Base-by-base conservation (phyloP, 2,888 invertebrate species). In the Cosmorhoe ocellata region DNA sequence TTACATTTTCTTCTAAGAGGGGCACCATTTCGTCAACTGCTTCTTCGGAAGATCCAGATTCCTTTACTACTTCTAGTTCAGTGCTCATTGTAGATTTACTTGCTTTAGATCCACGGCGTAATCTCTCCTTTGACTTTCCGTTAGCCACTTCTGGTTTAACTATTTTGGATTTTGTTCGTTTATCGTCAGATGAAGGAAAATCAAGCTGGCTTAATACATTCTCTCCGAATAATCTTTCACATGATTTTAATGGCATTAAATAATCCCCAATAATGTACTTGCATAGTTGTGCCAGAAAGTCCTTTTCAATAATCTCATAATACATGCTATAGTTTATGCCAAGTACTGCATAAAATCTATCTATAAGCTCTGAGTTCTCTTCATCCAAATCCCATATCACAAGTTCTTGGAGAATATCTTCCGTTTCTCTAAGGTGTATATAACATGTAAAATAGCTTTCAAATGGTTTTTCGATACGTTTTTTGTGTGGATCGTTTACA, bases 321-420 rank as follows among this genome's bases (percentile, higher is more conserved):
- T 91, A 92, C 72, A 94, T 82, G 10, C 91, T 89, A 55, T 92
- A 92, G 63, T 92, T 92, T 34, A 93, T 82, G 6, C 92, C 92
- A 61, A 92, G 79, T 5, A 82, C 79, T 2, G 91, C 84, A 67
- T 93, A 94, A 76, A 92, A 93, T 59, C 86, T 77, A 58, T 93
- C 92, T 28, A 93, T 78, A 5, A 91, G 74, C 34, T 91, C 87
- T 1, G 88, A 82, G 63, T 89, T 84, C 3, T 89, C 84, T 34
- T 80, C 78, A 12, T 71, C 76, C 31, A 85, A 68, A 51, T 87
- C 81, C 82, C 89, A 89, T 59, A 84, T 77, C 4, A 84, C 75
- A 28, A 75, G 62, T 65, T 90, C 86, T 63, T 84, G 76, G 6
- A 82, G 68, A 54, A 90, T 86, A 51, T 84, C 80, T 52, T 81